Percentiles rank a stretch among this genome's conserved stretches.
Conservation (phyloP, 2,797 vertebrate species). For the Thalassophryne amazonica region DNA sequence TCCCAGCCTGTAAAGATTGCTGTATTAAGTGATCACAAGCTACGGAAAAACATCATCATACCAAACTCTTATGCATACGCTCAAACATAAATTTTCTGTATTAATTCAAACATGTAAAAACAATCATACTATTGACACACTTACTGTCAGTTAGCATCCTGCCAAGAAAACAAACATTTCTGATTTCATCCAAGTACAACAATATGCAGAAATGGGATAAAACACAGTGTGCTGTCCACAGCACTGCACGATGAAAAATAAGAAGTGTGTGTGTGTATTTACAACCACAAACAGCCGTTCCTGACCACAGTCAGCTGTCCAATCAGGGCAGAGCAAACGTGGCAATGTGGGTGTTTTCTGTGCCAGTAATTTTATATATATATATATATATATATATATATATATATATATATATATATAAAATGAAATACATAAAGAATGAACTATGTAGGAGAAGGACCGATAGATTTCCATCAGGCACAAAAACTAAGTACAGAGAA, state of each 20-base stretch:
- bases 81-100: not conserved
- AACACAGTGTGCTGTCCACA: not conserved
- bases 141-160: no score
- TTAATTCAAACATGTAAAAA: no score
- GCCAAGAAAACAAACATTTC: conserved; percentile 27
- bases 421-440: conserved; percentile 30
- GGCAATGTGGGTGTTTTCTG: conserved; percentile 7
- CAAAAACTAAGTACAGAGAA: not conserved
- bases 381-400: no score
- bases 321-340: conserved; percentile 21
- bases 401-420: no score
- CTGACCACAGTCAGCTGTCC: conserved; percentile 12
- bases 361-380: not conserved
- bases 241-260: not conserved
- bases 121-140: no score
- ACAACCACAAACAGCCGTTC: conserved; percentile 22
- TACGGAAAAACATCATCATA: conserved; percentile 69
- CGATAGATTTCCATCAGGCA: conserved; percentile 22
- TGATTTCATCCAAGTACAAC: conserved; percentile 7
- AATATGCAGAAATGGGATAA: not conserved
- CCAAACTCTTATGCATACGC: conserved; percentile 20
- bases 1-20: conserved; percentile 36
- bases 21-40: conserved; percentile 54
- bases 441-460: conserved; percentile 35
- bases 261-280: not conserved